Conservation (phyloP, 1,140 invertebrate genomes). For the Heliconius hermathena region DNA sequence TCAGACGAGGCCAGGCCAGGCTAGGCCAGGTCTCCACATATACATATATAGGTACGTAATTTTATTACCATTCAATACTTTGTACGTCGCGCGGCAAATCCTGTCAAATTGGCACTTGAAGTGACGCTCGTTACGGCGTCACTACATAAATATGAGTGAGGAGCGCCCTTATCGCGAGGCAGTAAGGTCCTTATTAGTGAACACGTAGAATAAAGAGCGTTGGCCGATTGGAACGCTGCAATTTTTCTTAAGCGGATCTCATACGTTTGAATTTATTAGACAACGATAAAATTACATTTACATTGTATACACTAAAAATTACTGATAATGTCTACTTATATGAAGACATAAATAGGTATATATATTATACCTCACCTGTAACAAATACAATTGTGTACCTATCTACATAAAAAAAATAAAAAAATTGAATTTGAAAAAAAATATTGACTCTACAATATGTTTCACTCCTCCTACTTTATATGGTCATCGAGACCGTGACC, state of each 20-base stretch:
- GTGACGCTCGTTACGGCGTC: conserved; percentile 31
- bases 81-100: conserved; percentile 36
- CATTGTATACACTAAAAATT: too few relatives aligned
- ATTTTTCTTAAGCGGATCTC: not conserved
- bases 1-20: too few relatives aligned
- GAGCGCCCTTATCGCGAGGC: not conserved
- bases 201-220: not conserved
- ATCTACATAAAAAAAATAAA: too few relatives aligned
- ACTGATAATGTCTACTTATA: too few relatives aligned
- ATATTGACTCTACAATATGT: too few relatives aligned
- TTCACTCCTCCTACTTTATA: too few relatives aligned
- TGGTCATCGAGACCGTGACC: too few relatives aligned
- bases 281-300: not conserved
- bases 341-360: too few relatives aligned
- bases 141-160: not conserved
- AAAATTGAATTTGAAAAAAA: too few relatives aligned
- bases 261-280: conserved; percentile 1
- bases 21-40: not conserved
- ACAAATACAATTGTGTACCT: too few relatives aligned
- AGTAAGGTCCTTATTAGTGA: conserved; percentile 3
- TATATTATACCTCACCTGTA: too few relatives aligned
- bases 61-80: conserved; percentile 37
- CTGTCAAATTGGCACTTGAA: conserved; percentile 55
- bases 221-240: not conserved
- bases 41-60: not conserved